Conservation (phyloP, 2,888 invertebrate species). For the Netelia virgata region DNA sequence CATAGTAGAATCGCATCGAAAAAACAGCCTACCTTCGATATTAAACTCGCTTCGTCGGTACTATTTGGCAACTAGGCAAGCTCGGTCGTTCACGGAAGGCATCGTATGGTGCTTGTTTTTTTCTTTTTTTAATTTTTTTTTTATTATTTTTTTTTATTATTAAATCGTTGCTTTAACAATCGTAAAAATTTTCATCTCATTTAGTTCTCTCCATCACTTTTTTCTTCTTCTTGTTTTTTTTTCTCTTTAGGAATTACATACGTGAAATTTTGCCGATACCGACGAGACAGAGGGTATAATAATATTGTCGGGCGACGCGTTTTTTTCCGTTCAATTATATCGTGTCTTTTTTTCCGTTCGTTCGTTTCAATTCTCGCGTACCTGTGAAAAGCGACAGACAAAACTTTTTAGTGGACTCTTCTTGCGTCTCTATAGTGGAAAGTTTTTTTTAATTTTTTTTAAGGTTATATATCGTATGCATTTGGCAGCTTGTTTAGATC, state of each 20-base stretch:
- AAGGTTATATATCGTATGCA: constrained; percentile 40
- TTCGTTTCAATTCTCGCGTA: constrained; percentile 37
- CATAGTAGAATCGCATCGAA: constrained; percentile 66
- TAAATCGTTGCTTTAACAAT: constrained; percentile 84
- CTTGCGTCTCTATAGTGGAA: background rate
- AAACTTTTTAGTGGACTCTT: constrained; percentile 18
- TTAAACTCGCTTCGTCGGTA: constrained; percentile 72
- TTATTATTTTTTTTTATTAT: constrained; percentile 66
- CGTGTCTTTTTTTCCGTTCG: constrained; percentile 17
- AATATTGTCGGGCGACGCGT: constrained; percentile 24
- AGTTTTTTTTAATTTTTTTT: constrained; percentile 4
- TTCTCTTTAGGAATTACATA: constrained; percentile 63
- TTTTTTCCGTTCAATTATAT: constrained; percentile 19
- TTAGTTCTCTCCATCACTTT: constrained; percentile 60
- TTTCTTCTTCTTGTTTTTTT: constrained; percentile 33
- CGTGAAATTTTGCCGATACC: constrained; percentile 58
- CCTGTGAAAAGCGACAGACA: constrained; percentile 25
- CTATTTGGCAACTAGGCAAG: constrained; percentile 81
- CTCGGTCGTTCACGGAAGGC: constrained; percentile 85
- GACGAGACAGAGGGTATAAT: constrained; percentile 34
- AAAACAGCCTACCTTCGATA: constrained; percentile 73
- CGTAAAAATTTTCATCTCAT: constrained; percentile 78
- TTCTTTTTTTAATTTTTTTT: constrained; percentile 32
- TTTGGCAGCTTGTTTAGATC: constrained; percentile 53
- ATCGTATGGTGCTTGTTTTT: constrained; percentile 83